Evolutionary conservation across 2,888 invertebrate species (phyloP).

Genomic region (Augochlorella aurata): DNA sequence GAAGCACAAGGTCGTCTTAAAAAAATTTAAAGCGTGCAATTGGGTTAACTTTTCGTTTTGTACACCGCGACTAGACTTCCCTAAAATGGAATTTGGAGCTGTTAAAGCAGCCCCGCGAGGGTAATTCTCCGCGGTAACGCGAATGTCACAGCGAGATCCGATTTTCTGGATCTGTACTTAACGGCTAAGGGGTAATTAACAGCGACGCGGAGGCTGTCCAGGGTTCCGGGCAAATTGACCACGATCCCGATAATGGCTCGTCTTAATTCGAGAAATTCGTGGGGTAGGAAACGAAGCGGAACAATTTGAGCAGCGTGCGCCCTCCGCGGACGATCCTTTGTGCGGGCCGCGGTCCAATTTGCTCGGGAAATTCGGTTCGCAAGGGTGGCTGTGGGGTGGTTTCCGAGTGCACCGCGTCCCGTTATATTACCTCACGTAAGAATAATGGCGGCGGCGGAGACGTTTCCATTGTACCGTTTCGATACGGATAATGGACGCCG

Average conservation of each 20-base stretch:
- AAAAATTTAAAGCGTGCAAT: too few relatives aligned
- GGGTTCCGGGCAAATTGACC: too few relatives aligned
- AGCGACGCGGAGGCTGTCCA: too few relatives aligned
- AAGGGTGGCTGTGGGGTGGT: conserved; percentile 2
- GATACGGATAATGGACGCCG: conserved; percentile 7
- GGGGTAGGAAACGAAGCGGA: conserved; percentile 44
- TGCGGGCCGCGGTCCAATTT: conserved; percentile 45
- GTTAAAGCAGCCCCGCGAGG: too few relatives aligned
- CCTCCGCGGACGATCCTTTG: conserved; percentile 39
- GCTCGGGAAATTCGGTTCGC: conserved; percentile 50
- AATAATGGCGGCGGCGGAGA: conserved; percentile 19
- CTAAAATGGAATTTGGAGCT: too few relatives aligned
- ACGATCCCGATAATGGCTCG: neutral
- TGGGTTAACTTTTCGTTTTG: too few relatives aligned
- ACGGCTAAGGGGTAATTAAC: too few relatives aligned
- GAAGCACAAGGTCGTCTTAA: too few relatives aligned
- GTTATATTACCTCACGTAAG: conserved; percentile 26
- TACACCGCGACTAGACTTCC: too few relatives aligned
- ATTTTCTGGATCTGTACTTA: too few relatives aligned
- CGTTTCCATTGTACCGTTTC: neutral
- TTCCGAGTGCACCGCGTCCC: neutral
- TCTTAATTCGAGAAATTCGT: conserved; percentile 16
- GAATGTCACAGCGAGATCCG: too few relatives aligned
- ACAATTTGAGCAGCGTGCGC: conserved; percentile 28
- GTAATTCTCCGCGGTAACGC: too few relatives aligned